These are phyloP conservation scores for Microplitis deprimator DNA, from an alignment of 2,888 invertebrate genomes.

Conservation along the genomic window DNA sequence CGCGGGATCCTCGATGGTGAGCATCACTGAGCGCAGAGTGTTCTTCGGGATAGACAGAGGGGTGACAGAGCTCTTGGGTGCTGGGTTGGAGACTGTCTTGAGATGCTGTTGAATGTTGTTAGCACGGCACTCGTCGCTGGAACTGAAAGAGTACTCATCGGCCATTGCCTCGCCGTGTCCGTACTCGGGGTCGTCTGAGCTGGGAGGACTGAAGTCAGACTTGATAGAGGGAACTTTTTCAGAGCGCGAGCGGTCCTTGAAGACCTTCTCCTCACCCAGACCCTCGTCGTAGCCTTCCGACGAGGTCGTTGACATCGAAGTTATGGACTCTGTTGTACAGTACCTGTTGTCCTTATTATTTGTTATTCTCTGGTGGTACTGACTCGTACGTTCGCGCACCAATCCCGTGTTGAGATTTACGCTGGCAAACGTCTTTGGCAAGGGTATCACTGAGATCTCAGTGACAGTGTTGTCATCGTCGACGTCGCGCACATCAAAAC, in stretches of 20 bases:
- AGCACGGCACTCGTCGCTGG: slow-evolving; percentile 72
- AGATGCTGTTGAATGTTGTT: slow-evolving; percentile 57
- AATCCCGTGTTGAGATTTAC: slow-evolving; percentile 69
- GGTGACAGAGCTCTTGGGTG: slow-evolving; percentile 52
- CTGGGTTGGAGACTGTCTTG: slow-evolving; percentile 57
- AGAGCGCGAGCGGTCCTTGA: slow-evolving; percentile 78
- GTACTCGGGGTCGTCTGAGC: slow-evolving; percentile 75
- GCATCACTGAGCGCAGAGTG: slow-evolving; percentile 72
- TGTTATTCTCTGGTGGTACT: slow-evolving; percentile 71
- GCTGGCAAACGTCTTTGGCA: slow-evolving; percentile 73
- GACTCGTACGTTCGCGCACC: slow-evolving; percentile 72
- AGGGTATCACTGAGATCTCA: slow-evolving; percentile 77
- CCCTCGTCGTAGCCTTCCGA: slow-evolving; percentile 73
- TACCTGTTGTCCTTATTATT: slow-evolving; percentile 64
- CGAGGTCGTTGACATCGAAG: slow-evolving; percentile 69
- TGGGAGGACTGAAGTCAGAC: slow-evolving; percentile 70
- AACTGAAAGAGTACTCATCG: slow-evolving; percentile 70
- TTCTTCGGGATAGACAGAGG: slow-evolving; percentile 58
- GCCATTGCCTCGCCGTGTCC: slow-evolving; percentile 79
- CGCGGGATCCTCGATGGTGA: slow-evolving; percentile 81
- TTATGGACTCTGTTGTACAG: slow-evolving; percentile 61
- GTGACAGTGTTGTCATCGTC: slow-evolving; percentile 78
- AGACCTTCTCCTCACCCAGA: slow-evolving; percentile 80
- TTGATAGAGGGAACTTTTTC: slow-evolving; percentile 72
- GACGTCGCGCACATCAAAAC: slow-evolving; percentile 83